These are phyloP conservation scores for Xiphorhynchus erythropygius DNA, from an alignment of 2,797 vertebrate species.

Conservation along the genomic window DNA sequence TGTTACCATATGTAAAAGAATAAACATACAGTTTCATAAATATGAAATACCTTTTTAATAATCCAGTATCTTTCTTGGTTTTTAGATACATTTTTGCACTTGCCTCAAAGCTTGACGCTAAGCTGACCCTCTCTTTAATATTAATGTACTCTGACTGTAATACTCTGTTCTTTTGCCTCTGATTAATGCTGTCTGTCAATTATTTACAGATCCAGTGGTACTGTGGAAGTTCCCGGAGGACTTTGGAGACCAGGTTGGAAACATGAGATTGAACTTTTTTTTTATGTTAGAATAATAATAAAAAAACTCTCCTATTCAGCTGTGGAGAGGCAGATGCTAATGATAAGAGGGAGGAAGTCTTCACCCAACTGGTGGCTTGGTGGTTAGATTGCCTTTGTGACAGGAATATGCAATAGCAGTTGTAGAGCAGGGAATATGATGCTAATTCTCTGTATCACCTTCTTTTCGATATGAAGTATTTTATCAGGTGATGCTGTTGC, in stretches of 20 bases:
- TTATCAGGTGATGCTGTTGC: background rate
- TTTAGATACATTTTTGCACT: slow-evolving; percentile 71
- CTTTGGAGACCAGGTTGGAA: slow-evolving; percentile 98
- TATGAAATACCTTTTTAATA: slow-evolving; percentile 54
- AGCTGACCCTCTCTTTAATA: slow-evolving; percentile 87
- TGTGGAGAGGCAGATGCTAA: slow-evolving; percentile 78
- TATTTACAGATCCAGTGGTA: slow-evolving; percentile 98
- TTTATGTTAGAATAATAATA: slow-evolving; percentile 70
- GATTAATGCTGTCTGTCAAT: slow-evolving; percentile 96
- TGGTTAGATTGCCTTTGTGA: slow-evolving; percentile 85
- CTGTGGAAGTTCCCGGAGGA: slow-evolving; percentile 99
- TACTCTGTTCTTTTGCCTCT: slow-evolving; percentile 86
- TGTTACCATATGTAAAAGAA: background rate
- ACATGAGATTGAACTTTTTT: slow-evolving; percentile 81
- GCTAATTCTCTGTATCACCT: background rate
- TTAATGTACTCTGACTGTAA: slow-evolving; percentile 90
- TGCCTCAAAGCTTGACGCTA: slow-evolving; percentile 72
- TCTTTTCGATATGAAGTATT: background rate
- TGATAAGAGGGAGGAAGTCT: slow-evolving; percentile 84
- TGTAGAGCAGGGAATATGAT: background rate
- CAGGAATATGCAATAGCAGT: slow-evolving; percentile 76
- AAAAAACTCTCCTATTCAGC: slow-evolving; percentile 69
- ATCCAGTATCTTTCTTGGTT: slow-evolving; percentile 42
- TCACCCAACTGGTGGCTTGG: slow-evolving; percentile 80
- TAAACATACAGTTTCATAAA: slow-evolving; percentile 31